These are phyloP conservation scores for Danio kyathit DNA, from an alignment of 2,797 vertebrate genomes.

Conservation along the genomic window DNA sequence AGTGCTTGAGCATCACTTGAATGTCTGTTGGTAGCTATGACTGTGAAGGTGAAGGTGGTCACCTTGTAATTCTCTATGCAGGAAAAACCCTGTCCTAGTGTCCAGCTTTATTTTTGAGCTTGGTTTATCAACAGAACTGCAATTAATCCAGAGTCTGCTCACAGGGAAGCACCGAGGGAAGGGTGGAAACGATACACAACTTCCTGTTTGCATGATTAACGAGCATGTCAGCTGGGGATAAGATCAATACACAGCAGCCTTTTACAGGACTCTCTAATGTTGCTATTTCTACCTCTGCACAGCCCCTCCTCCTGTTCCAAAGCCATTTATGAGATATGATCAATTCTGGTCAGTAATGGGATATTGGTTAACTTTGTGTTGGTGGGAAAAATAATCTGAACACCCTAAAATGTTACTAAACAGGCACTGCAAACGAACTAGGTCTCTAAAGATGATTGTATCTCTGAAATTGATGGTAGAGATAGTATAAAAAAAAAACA, in stretches of 20 bases:
- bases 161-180: slow-evolving; percentile 57
- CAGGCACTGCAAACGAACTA: slow-evolving; percentile 55
- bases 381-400: slow-evolving; percentile 55
- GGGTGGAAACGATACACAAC: slow-evolving; percentile 69
- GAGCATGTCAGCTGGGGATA: slow-evolving; percentile 60
- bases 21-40: too few relatives aligned
- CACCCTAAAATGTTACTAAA: slow-evolving; percentile 44
- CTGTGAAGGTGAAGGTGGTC: too few relatives aligned
- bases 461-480: slow-evolving; percentile 58
- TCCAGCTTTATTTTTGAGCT: slow-evolving; percentile 11
- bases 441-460: slow-evolving; percentile 53
- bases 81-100: not conserved
- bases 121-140: slow-evolving; percentile 20
- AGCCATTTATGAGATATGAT: slow-evolving; percentile 80
- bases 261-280: slow-evolving; percentile 65
- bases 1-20: too few relatives aligned
- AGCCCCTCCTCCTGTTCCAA: slow-evolving; percentile 68
- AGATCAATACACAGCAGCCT: slow-evolving; percentile 74
- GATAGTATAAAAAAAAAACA: slow-evolving; percentile 58
- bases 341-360: slow-evolving; percentile 77
- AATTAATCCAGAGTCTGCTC: slow-evolving; percentile 41
- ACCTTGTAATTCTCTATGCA: too few relatives aligned
- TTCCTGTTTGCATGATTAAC: slow-evolving; percentile 82
- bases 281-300: slow-evolving; percentile 72
- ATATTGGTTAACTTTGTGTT: slow-evolving; percentile 69